Base-by-base conservation (phyloP, 2,888 invertebrate species). In the Neuroscelio doddi region DNA sequence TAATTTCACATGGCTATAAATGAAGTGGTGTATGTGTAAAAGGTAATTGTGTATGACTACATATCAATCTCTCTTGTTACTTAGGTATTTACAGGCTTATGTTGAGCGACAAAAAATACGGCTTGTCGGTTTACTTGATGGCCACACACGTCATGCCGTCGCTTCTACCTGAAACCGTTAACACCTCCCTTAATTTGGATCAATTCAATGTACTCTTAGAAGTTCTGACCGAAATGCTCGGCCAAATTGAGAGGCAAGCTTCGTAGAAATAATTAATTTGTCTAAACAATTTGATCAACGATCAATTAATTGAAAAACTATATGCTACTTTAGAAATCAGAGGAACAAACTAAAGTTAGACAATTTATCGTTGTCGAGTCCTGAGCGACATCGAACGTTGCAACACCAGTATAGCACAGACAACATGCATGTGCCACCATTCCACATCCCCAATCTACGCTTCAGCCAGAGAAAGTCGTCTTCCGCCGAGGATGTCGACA, bases 141-240 rank as follows among this genome's bases (percentile, higher is more conserved):
- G 97, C 97, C 4, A 95, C 94, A 8, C 91, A 94, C 80, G 95
- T 97, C 77, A 93, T 98, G 90, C 98, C 97, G 4, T 90, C 94
- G 9, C 88, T 98, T 50, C 91, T 96, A 57, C 97, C 97, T 14
- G 95, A 95, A 82, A 93, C 96, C 0, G 92, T 97, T 58, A 97
- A 96, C 85, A 94, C 96, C 9, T 89, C 91, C 34, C 87, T 95
- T 65, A 93, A 91, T 82, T 86, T 95, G 77, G 93, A 94, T 70
- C 93, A 95, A 85, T 95, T 94, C 81, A 91, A 90, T 55, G 87
- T 89, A 71, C 87, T 95, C 24, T 87, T 94, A 67, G 92, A 93
- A 83, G 93, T 96, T 41, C 87, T 97, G 58, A 93, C 96, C 80
- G 95, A 96, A 76, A 96, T 98, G 97, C 86, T 98, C 77, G 93